Evolutionary conservation across 2,888 invertebrate genomes (phyloP).

Genomic region (Trichogramma evanescens): DNA sequence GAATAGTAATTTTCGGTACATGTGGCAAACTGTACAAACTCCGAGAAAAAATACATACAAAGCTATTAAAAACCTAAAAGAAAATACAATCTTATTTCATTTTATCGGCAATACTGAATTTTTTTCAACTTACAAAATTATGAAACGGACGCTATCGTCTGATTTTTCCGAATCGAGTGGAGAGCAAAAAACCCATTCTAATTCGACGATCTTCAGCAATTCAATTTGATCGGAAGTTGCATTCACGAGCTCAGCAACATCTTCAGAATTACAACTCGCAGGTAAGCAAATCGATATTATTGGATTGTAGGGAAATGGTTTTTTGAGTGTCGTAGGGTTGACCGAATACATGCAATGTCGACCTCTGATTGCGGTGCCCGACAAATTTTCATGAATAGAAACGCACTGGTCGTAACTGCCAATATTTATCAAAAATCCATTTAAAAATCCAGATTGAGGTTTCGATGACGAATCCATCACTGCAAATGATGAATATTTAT

Average conservation of each 20-base stretch:
- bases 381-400: conserved; percentile 15
- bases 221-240: neutral
- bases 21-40: neutral
- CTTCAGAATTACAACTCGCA: conserved; percentile 39
- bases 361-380: conserved; percentile 25
- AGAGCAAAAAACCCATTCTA: neutral
- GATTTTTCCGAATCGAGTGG: neutral
- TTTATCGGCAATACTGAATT: too few relatives aligned
- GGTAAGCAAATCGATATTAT: conserved; percentile 46
- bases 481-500: conserved; percentile 22
- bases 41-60: neutral
- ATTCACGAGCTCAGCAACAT: conserved; percentile 26
- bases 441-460: conserved; percentile 46
- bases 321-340: conserved; percentile 26
- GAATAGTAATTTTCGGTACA: neutral
- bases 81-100: too few relatives aligned
- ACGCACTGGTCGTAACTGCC: conserved; percentile 49
- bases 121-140: too few relatives aligned
- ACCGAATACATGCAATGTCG: conserved; percentile 42
- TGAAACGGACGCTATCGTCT: neutral
- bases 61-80: too few relatives aligned
- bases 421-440: conserved; percentile 45
- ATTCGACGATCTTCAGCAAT: too few relatives aligned
- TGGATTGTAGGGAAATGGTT: conserved; percentile 30
- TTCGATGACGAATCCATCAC: conserved; percentile 51